Evolutionary conservation across 2,888 invertebrate species (phyloP).

Genomic region (Cremastinae sp.): DNA sequence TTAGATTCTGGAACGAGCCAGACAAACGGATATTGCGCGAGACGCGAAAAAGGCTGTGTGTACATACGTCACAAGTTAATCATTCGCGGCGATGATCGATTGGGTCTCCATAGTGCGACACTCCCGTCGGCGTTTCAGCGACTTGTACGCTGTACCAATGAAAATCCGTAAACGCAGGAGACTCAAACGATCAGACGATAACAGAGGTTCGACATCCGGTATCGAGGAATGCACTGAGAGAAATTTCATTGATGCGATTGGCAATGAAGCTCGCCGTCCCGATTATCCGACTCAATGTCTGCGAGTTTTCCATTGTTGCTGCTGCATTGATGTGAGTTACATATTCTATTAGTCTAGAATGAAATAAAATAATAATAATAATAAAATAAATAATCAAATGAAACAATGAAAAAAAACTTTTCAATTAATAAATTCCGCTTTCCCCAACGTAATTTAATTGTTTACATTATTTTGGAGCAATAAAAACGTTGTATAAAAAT

Average conservation of each 20-base stretch:
- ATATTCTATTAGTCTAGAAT: not conserved
- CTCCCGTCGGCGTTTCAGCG: conserved; percentile 86
- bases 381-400: too few relatives aligned
- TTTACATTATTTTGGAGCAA: too few relatives aligned
- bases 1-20: conserved; percentile 14
- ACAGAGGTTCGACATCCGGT: conserved; percentile 30
- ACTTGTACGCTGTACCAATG: conserved; percentile 85
- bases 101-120: conserved; percentile 89
- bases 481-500: too few relatives aligned
- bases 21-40: conserved; percentile 27
- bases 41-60: not conserved
- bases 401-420: too few relatives aligned
- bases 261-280: conserved; percentile 26
- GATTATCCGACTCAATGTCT: conserved; percentile 40
- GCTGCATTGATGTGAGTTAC: conserved; percentile 68
- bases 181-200: conserved; percentile 71
- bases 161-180: conserved; percentile 84
- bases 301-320: conserved; percentile 64
- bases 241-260: conserved; percentile 19
- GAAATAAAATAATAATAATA: too few relatives aligned
- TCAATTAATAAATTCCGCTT: too few relatives aligned
- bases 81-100: conserved; percentile 83
- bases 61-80: conserved; percentile 20
- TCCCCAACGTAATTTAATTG: too few relatives aligned
- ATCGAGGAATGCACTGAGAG: conserved; percentile 25